These are phyloP conservation scores for Drosophila picticornis DNA, from an alignment of 2,888 invertebrate genomes.

Conservation along the genomic window DNA sequence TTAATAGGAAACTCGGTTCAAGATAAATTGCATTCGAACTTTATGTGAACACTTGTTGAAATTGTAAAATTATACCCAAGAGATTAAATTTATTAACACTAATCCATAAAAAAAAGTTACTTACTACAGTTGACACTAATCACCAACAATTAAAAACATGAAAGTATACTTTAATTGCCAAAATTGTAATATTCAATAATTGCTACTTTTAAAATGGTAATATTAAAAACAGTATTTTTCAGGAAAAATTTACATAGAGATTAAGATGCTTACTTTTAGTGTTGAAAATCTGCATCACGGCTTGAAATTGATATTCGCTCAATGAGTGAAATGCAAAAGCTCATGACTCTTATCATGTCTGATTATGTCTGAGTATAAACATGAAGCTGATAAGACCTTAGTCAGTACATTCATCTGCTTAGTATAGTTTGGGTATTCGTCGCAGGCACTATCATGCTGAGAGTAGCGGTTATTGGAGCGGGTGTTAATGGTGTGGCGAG, in stretches of 20 bases:
- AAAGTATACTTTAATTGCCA: not conserved
- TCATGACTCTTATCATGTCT: constrained; percentile 10
- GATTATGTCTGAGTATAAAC: not conserved
- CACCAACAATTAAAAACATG: not conserved
- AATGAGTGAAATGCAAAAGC: not conserved
- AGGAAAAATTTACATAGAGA: no score
- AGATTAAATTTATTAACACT: no score
- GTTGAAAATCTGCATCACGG: not conserved
- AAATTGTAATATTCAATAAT: not conserved
- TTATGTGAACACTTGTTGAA: no score
- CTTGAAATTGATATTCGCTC: not conserved
- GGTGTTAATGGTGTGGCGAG: constrained; percentile 91
- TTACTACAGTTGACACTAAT: no score
- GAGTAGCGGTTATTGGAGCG: constrained; percentile 88
- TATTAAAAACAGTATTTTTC: no score
- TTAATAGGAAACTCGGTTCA: not conserved
- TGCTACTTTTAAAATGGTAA: not conserved
- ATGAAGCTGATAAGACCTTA: constrained; percentile 30
- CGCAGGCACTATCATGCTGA: constrained; percentile 53
- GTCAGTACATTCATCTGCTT: not conserved
- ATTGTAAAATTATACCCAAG: no score
- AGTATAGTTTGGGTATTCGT: constrained; percentile 23
- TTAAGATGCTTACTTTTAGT: no score
- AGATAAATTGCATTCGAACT: not conserved
- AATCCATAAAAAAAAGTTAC: no score